phyloP scores from a whole-genome alignment of 1,140 invertebrate species.

The Hormaphis cornu region DNA sequence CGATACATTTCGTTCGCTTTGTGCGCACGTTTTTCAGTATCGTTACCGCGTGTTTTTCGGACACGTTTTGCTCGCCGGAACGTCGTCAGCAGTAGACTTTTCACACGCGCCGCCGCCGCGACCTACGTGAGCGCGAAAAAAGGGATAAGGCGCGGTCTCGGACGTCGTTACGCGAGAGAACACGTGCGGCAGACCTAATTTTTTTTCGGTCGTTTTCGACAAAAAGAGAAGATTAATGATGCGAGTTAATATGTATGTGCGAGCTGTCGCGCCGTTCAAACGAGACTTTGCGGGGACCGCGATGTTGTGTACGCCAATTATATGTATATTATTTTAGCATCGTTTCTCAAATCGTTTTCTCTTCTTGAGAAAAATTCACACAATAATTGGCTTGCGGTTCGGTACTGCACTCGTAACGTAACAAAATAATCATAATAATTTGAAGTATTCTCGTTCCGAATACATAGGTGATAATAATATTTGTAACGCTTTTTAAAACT shows the following conservation, averaged over 20 bases:
- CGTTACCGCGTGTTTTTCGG: too few relatives aligned
- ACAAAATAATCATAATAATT: background rate
- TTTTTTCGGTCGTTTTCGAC: background rate
- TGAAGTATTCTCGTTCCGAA: too few relatives aligned
- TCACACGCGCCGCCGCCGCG: background rate
- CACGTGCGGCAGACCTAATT: conserved; percentile 7
- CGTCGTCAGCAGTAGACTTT: too few relatives aligned
- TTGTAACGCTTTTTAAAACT: too few relatives aligned
- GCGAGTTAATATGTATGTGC: too few relatives aligned
- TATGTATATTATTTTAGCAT: background rate
- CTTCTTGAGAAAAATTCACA: too few relatives aligned
- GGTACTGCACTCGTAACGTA: background rate
- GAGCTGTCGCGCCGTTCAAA: background rate
- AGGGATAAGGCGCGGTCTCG: background rate
- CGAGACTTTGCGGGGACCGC: background rate
- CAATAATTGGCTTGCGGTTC: background rate
- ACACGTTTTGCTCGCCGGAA: too few relatives aligned
- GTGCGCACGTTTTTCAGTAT: too few relatives aligned
- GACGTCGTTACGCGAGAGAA: background rate
- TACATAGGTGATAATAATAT: too few relatives aligned
- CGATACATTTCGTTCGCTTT: too few relatives aligned
- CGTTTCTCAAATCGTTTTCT: background rate
- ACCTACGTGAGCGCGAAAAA: background rate
- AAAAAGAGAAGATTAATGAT: conserved; percentile 12
- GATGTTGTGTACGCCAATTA: too few relatives aligned